Base-by-base conservation (phyloP, 2,888 invertebrate species). In the Cantharis rustica region DNA sequence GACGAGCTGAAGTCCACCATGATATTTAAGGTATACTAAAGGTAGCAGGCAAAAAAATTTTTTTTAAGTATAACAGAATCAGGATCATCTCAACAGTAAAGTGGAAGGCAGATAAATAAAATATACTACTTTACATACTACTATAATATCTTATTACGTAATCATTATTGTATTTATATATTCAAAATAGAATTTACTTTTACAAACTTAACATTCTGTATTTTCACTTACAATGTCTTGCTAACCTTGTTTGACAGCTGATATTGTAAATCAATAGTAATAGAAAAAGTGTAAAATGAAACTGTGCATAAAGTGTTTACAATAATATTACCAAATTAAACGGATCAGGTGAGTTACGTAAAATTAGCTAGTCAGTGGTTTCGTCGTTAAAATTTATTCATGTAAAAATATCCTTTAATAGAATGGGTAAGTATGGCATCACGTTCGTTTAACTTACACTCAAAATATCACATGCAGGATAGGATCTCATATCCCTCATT, bases 401-500 rank as follows among this genome's bases (percentile, higher is more conserved):
- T 76, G 72, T 68, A 72, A 76, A 15, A 64, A 63, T 76, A 76
- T 76, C 63, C 69, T 47, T 16, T 69, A 72, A 64, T 62, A 69
- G 69, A 76, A 72, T 72, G 70, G 64, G 27, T 69, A 69, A 73
- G 73, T 63, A 75, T 74, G 72, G 78, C 78, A 75, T 72, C 75
- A 73, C 73, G 78, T 78, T 73, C 66, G 77, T 75, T 81, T 79
- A 79, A 66, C 78, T 81, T 81, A 79, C 79, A 79, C 75, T 77
- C 79, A 79, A 81, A 81, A 80, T 81, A 81, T 79, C 79, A 78
- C 69, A 77, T 77, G 74, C 79, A 76, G 74, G 62, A 63, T 68
- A 75, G 79, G 77, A 80, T 80, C 81, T 78, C 72, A 75, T 80
- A 76, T 81, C 81, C 64, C 75, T 78, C 81, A 81, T 81, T 81